phyloP scores from a whole-genome alignment of 2,888 invertebrate genomes.

The Hyalella azteca region DNA sequence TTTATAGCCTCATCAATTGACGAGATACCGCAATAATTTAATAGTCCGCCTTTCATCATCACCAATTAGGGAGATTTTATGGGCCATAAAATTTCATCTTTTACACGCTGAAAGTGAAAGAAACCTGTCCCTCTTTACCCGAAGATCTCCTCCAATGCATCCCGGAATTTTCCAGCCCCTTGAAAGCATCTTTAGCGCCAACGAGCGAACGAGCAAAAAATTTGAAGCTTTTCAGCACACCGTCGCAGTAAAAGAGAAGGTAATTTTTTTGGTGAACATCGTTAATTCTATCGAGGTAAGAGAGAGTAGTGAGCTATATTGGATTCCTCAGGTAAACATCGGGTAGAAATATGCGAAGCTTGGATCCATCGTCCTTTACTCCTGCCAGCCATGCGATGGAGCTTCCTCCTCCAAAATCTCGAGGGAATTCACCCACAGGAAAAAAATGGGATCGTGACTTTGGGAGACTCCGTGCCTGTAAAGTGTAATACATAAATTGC shows the following conservation, averaged over 20 bases:
- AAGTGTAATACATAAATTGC: neutral
- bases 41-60: no score
- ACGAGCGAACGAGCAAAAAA: constrained; percentile 1
- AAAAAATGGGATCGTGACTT: neutral
- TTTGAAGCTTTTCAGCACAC: neutral
- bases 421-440: neutral
- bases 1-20: no score
- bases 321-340: constrained; percentile 22
- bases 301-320: constrained; percentile 25
- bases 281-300: constrained; percentile 19
- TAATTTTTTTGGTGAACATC: neutral
- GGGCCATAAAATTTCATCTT: no score
- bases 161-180: neutral
- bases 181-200: neutral
- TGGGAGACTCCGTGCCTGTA: neutral
- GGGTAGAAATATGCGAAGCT: neutral
- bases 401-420: neutral
- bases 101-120: no score
- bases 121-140: no score
- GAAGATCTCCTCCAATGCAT: neutral
- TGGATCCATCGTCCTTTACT: neutral
- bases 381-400: neutral
- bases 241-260: neutral
- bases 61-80: no score
- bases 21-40: no score